Base-by-base conservation (phyloP, 1,140 invertebrate genomes). In the Orius laevigatus region DNA sequence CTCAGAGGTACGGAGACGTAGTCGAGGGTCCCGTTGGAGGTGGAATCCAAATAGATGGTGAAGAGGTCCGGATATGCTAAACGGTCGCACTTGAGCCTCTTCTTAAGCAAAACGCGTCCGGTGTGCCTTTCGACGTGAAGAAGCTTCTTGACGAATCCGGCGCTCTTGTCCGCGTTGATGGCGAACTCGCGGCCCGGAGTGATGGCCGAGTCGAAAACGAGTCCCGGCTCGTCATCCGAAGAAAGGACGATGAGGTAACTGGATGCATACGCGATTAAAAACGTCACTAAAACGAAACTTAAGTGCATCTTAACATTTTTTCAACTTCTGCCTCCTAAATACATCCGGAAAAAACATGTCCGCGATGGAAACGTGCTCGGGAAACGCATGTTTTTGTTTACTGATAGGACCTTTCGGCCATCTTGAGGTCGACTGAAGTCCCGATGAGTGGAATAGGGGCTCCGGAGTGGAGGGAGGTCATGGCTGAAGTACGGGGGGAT, bases 1-100 rank as follows among this genome's bases (percentile, higher is more conserved):
- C 84, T 66, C 18, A 89, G 63, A 0, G 84, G 84, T 38, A 87
- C 60, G 54, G 84, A 85, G 57, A 84, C 85, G 58, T 87, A 89
- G 57, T 88, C 82, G 36, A 88, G 76, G 46, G 81, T 84, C 36
- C 78, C 69, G 55, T 81, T 81, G 34, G 83, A 81, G 18, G 79
- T 81, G 11, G 84, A 87, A 58, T 90, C 85, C 48, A 89, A 76
- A 64, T 86, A 84, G 54, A 87, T 74, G 3, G 83, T 85, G 62
- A 89, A 86, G 12, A 88, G 69, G 55, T 83, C 79, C 0, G 84
- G 82, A 58, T 88, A 87, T 45, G 79, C 77, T 6, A 85, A 69
- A 20, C 81, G 82, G 51, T 85, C 77, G 64, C 85, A 90, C 54
- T 74, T 71, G n/a, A 89, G 63, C 11, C 66, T 64, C 54, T 76